Conservation (phyloP, 1,140 invertebrate species). For the Aporrectodea caliginosa region DNA sequence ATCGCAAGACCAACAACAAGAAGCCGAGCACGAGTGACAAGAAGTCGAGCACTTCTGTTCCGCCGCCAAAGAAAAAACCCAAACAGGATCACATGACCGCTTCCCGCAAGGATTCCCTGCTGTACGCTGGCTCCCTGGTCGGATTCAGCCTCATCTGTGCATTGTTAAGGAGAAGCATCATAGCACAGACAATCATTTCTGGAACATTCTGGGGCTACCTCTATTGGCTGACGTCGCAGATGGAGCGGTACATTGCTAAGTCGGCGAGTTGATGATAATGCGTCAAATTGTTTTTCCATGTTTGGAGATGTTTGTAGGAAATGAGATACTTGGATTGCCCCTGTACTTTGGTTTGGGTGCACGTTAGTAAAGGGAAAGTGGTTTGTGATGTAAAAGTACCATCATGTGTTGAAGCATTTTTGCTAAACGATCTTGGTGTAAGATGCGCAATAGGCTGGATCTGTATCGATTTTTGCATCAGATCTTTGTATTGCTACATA, state of each 20-base stretch:
- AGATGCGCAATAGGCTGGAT: too few relatives aligned
- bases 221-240: background rate
- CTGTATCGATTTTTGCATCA: too few relatives aligned
- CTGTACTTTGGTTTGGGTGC: too few relatives aligned
- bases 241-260: background rate
- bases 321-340: too few relatives aligned
- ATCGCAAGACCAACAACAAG: background rate
- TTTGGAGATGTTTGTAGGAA: too few relatives aligned
- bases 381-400: too few relatives aligned
- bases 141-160: background rate
- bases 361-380: too few relatives aligned
- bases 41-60: background rate
- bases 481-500: too few relatives aligned
- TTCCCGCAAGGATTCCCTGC: background rate
- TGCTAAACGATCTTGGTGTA: too few relatives aligned
- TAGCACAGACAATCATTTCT: background rate
- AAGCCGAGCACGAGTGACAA: background rate
- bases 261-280: background rate
- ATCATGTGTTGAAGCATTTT: too few relatives aligned
- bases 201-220: background rate
- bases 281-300: too few relatives aligned
- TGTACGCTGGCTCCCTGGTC: background rate
- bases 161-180: background rate
- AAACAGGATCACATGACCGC: background rate
- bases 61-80: background rate